Percentiles rank a stretch among this genome's conserved stretches.
Evolutionary conservation across 1,140 invertebrate genomes (phyloP).

Genomic region (Drosophila biarmipes): DNA sequence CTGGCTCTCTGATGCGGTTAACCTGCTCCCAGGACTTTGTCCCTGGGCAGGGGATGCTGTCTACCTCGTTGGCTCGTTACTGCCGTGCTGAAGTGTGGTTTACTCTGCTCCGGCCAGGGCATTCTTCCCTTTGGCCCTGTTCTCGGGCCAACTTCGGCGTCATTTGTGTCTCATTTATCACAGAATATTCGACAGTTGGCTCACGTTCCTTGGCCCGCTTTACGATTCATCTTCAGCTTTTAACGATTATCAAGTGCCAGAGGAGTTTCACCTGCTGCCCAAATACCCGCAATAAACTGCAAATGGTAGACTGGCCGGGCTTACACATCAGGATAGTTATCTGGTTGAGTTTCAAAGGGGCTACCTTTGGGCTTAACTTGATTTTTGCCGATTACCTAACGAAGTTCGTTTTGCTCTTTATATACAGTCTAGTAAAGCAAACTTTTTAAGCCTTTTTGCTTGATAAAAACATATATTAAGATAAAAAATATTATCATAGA

Average conservation of each 20-base stretch:
- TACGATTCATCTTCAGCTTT: conserved; percentile 45
- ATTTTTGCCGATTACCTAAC: background rate
- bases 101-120: conserved; percentile 39
- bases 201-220: conserved; percentile 30
- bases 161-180: conserved; percentile 67
- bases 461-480: too few species aligned
- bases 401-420: background rate
- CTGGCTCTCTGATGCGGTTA: conserved; percentile 44
- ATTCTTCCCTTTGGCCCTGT: conserved; percentile 24
- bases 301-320: conserved; percentile 16
- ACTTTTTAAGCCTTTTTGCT: too few species aligned
- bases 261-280: conserved; percentile 10
- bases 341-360: background rate
- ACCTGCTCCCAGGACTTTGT: conserved; percentile 25
- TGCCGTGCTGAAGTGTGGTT: conserved; percentile 59
- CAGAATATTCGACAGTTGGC: conserved; percentile 61
- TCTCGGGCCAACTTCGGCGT: conserved; percentile 33
- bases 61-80: conserved; percentile 42
- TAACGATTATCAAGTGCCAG: conserved; percentile 43
- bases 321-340: conserved; percentile 7
- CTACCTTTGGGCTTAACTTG: too few species aligned
- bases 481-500: too few species aligned
- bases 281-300: conserved; percentile 21
- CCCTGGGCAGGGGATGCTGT: conserved; percentile 4
- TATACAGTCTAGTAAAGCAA: too few species aligned